phyloP scores from a whole-genome alignment of 2,888 invertebrate genomes.

The Plebejus anna region DNA sequence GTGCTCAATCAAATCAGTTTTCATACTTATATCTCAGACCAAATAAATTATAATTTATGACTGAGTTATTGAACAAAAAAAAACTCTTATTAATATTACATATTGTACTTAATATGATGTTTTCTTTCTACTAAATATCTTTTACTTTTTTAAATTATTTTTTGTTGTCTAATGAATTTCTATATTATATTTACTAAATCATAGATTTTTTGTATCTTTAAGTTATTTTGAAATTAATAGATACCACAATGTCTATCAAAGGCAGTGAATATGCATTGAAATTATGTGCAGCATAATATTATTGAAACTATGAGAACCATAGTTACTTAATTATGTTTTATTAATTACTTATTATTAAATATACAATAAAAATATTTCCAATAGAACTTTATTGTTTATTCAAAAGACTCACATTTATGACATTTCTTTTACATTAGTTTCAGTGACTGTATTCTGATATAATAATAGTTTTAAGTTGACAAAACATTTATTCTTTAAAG shows the following conservation, averaged over 20 bases:
- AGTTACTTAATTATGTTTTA: neutral
- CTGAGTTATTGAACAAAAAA: neutral
- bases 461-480: neutral
- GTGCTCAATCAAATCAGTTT: neutral
- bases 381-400: neutral
- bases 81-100: too few species aligned
- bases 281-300: neutral
- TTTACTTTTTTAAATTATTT: neutral
- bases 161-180: neutral
- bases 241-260: too few species aligned
- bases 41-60: neutral
- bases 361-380: neutral
- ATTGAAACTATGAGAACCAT: neutral
- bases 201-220: too few species aligned
- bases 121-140: neutral
- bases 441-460: conserved; percentile 13
- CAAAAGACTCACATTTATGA: conserved; percentile 1
- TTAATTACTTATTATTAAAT: neutral
- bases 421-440: neutral
- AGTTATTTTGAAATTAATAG: too few species aligned
- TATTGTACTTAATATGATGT: neutral
- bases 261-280: neutral
- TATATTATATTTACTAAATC: too few species aligned
- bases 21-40: neutral
- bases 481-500: conserved; percentile 32